phyloP scores from a whole-genome alignment of 2,888 invertebrate genomes.

The Archaeoteleia sp. region DNA sequence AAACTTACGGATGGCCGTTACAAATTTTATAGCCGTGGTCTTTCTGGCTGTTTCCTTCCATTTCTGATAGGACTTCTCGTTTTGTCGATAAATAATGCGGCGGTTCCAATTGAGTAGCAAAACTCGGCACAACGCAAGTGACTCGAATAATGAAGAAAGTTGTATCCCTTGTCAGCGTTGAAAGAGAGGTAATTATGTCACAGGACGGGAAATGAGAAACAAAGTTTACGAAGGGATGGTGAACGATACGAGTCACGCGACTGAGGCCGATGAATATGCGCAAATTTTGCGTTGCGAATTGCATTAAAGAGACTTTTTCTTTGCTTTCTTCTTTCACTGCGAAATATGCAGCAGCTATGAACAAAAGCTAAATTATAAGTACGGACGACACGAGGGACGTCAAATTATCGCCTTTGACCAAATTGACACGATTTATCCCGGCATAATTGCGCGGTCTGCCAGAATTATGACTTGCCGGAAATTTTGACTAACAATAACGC shows the following conservation, averaged over 20 bases:
- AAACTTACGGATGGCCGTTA: conserved; percentile 53
- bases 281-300: conserved; percentile 8
- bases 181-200: conserved; percentile 43
- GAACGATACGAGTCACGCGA: conserved; percentile 21
- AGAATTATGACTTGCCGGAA: conserved; percentile 37
- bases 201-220: conserved; percentile 31
- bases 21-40: conserved; percentile 26
- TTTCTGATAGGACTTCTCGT: conserved; percentile 16
- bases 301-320: conserved; percentile 12
- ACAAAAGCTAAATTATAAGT: conserved; percentile 29
- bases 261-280: conserved; percentile 26
- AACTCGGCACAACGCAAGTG: conserved; percentile 30
- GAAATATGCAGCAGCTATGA: conserved; percentile 4
- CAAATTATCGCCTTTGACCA: conserved; percentile 40
- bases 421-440: conserved; percentile 44
- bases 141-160: conserved; percentile 41
- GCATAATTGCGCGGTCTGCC: conserved; percentile 13
- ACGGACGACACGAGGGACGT: conserved; percentile 11
- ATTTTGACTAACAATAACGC: conserved; percentile 56
- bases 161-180: conserved; percentile 19
- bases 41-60: conserved; percentile 8
- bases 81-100: conserved; percentile 34
- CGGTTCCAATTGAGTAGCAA: conserved; percentile 24
- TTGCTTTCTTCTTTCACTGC: conserved; percentile 9
- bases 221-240: conserved; percentile 23